Percentiles rank a stretch among this genome's conserved stretches.
Conservation (phyloP, 2,888 invertebrate genomes). For the Opisthograptis luteolata region DNA sequence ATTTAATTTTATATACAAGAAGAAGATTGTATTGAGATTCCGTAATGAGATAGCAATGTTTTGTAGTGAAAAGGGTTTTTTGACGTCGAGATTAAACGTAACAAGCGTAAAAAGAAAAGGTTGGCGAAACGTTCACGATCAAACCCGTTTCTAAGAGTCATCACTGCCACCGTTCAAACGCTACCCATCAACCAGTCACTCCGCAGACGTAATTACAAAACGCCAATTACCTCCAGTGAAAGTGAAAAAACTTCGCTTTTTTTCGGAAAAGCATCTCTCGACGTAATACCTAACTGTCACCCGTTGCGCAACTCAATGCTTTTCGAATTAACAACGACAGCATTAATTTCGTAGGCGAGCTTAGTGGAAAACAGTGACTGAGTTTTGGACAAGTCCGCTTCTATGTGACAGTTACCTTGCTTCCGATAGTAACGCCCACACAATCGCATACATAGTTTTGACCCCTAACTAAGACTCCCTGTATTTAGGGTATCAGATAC, state of each 20-base stretch:
- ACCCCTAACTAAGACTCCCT: no score
- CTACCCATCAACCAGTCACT: slow-evolving; percentile 11
- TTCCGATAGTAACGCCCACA: no score
- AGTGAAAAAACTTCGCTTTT: slow-evolving; percentile 39
- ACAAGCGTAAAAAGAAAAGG: background rate
- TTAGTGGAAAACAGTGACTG: slow-evolving; percentile 14
- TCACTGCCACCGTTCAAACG: background rate
- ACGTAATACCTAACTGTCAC: slow-evolving; percentile 47
- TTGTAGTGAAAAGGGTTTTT: no score
- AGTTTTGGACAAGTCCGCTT: background rate
- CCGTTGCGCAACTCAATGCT: slow-evolving; percentile 55
- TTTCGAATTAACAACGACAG: slow-evolving; percentile 55
- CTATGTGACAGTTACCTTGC: no score
- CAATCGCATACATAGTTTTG: no score
- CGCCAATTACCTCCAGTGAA: slow-evolving; percentile 48
- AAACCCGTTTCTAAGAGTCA: background rate
- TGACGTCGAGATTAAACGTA: background rate
- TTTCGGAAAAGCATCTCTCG: slow-evolving; percentile 50
- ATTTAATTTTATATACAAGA: no score
- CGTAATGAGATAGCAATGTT: no score
- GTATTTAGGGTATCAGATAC: no score
- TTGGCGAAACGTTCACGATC: background rate
- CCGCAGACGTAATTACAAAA: slow-evolving; percentile 40
- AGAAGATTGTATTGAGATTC: no score
- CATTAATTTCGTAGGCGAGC: slow-evolving; percentile 48